These are phyloP conservation scores for Drepanosiphum platanoidis DNA, from an alignment of 2,888 invertebrate genomes.

Conservation along the genomic window DNA sequence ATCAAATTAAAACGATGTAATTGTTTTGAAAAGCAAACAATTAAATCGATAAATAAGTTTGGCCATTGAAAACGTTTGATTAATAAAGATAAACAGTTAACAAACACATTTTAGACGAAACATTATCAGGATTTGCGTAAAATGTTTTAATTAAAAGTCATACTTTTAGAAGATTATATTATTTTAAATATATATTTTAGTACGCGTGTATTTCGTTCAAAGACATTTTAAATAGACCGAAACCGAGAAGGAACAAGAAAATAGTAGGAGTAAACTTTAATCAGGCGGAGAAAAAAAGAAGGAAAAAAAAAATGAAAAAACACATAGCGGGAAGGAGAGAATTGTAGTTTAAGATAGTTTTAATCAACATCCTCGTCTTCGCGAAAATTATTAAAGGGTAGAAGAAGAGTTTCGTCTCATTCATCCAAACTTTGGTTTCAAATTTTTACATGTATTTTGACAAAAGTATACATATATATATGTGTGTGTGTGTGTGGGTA, in stretches of 20 bases:
- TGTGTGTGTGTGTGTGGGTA: too few species aligned
- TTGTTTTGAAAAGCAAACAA: not conserved
- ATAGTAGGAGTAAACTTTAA: not conserved
- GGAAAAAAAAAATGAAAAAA: not conserved
- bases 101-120: not conserved
- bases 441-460: not conserved
- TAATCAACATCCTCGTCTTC: slow-evolving; percentile 18
- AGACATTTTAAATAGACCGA: not conserved
- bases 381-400: not conserved
- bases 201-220: not conserved
- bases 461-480: slow-evolving; percentile 6
- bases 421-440: slow-evolving; percentile 17
- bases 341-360: slow-evolving; percentile 31
- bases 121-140: not conserved
- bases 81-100: not conserved
- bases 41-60: not conserved
- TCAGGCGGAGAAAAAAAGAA: not conserved
- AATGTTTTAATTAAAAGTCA: not conserved
- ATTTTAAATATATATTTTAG: not conserved
- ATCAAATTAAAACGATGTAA: not conserved
- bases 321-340: not conserved
- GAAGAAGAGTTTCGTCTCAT: not conserved
- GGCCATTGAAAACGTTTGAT: not conserved
- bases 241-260: not conserved
- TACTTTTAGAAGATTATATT: not conserved